Conservation (phyloP, 2,113 vertebrate genomes). For the Xiphophorus maculatus region DNA sequence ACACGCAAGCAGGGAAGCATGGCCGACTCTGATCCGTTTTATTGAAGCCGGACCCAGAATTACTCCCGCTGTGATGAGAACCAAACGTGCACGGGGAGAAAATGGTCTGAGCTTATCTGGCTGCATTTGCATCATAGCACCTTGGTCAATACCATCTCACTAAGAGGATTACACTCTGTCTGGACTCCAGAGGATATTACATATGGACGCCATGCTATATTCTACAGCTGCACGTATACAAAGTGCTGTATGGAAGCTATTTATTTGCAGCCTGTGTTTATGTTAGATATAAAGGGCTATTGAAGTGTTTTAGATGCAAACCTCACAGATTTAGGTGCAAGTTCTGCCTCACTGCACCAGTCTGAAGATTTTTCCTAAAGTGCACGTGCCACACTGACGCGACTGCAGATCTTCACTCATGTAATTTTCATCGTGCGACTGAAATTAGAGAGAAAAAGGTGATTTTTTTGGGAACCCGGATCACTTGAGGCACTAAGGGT, state of each 20-base stretch:
- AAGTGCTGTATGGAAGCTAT: background rate
- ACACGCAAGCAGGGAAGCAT: background rate
- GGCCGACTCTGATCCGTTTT: background rate
- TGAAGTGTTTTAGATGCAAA: background rate
- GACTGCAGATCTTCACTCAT: conserved; percentile 30
- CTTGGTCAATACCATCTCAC: conserved; percentile 47
- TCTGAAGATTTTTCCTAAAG: conserved; percentile 11
- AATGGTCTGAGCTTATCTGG: conserved; percentile 39
- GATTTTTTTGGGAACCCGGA: no score
- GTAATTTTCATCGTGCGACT: conserved; percentile 24
- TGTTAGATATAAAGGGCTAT: no score
- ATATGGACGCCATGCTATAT: conserved; percentile 6
- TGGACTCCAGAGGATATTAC: conserved; percentile 25
- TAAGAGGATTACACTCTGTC: conserved; percentile 62
- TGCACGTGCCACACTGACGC: conserved; percentile 18
- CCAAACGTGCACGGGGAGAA: background rate
- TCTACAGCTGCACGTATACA: conserved; percentile 3
- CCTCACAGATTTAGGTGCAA: background rate
- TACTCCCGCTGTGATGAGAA: background rate
- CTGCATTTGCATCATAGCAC: conserved; percentile 35
- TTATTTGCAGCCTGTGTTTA: background rate
- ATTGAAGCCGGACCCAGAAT: conserved; percentile 3
- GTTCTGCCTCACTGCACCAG: background rate
- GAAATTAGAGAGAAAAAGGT: conserved; percentile 3
- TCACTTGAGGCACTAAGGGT: no score